Base-by-base conservation (phyloP, 1,140 invertebrate species). In the Monochamus saltuarius region DNA sequence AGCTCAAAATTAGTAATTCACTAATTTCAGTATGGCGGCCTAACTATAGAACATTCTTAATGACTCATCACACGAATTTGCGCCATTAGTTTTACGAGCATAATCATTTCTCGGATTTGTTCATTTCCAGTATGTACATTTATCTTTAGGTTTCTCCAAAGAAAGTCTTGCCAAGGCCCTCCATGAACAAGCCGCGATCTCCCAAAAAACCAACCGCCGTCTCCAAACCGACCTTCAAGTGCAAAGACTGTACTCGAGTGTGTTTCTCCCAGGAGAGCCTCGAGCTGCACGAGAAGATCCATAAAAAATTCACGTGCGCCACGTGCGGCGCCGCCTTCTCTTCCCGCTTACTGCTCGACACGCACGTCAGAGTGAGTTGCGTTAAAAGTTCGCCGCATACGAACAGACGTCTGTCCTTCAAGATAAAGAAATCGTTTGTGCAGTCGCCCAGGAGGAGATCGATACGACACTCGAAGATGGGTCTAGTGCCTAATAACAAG, bases 271-370 rank as follows among this genome's bases (percentile, higher is more conserved):
- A 38, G 46, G 38, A 11, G 11, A 53, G 54, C 22, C 59, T 73
- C 38, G 57, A 40, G n/a, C 17, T 47, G 16, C 72, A 72, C 37
- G 34, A 52, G n/a, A 66, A 67, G 58, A 62, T 36, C 9, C 72
- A 73, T 49, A 67, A 65, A 51, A 59, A 56, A n/a, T 65, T 66
- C 17, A 17, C 49, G 4, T 73, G 72, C 55, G 37, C 36, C 7
- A 59, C 53, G 13, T 73, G 72, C 46, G 58, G 51, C 13, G 22
- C 29, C n/a, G 35, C 29, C 37, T 73, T 73, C 50, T 4, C 61
- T 1, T 72, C 72, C 1, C 65, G 67, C 43, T 38, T 72, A 4
- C 39, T 69, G 17, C 47, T 72, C 10, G 70, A 71, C 38, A 56
- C 56, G 19, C 72, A 73, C 36, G 37, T 71, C 0, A 56, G 67